Percentiles rank a stretch among this genome's conserved stretches.
These are phyloP conservation scores for Theretra japonica DNA, from an alignment of 2,888 invertebrate species.

Conservation along the genomic window DNA sequence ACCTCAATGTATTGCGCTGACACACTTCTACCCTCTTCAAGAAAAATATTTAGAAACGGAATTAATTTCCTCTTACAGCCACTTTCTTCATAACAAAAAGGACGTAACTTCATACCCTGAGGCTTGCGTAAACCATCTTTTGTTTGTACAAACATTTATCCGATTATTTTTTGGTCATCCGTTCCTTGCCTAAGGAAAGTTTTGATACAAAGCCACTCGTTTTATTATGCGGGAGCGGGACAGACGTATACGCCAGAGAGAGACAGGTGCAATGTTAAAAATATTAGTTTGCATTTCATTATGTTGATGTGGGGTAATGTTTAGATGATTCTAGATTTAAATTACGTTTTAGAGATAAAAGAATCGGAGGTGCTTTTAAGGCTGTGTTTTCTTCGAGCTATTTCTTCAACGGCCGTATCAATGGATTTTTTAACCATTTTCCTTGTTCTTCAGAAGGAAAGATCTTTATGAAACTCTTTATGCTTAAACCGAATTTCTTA, in stretches of 20 bases:
- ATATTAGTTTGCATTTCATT: conserved; percentile 19
- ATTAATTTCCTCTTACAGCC: conserved; percentile 14
- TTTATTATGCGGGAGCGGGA: conserved; percentile 6
- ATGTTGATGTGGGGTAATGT: neutral
- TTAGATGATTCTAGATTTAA: conserved; percentile 10
- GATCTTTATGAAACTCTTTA: neutral
- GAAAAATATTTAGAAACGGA: conserved; percentile 11
- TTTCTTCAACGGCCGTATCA: neutral
- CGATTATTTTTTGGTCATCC: conserved; percentile 23
- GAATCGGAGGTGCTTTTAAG: neutral
- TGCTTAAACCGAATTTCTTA: neutral
- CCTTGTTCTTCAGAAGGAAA: neutral
- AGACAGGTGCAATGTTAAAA: neutral
- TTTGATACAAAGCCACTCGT: neutral
- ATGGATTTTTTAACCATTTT: neutral
- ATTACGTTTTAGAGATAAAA: conserved; percentile 14
- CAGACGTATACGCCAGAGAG: neutral
- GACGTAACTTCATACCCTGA: neutral
- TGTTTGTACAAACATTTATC: conserved; percentile 16
- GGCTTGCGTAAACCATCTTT: conserved; percentile 14
- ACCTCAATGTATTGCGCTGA: conserved; percentile 7
- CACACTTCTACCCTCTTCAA: conserved; percentile 4
- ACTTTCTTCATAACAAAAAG: conserved; percentile 4
- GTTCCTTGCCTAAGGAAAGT: neutral
- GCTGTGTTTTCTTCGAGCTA: neutral